Conservation (phyloP, 2,797 vertebrate species). For the Centropyge bicolor region DNA sequence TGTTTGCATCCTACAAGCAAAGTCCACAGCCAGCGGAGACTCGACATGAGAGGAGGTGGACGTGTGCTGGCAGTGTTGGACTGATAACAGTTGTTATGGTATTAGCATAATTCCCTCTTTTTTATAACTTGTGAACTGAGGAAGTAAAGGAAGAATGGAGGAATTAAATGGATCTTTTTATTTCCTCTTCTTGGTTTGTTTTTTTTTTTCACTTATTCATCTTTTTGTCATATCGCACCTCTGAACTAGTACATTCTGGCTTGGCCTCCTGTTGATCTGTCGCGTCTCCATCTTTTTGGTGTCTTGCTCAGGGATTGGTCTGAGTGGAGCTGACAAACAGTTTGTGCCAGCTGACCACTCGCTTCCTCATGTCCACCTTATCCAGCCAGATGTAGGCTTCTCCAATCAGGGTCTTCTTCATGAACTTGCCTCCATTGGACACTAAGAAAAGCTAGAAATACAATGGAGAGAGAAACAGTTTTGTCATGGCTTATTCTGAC, state of each 20-base stretch:
- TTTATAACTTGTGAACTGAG: constrained; percentile 37
- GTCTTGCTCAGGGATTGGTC: constrained; percentile 85
- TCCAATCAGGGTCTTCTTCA: constrained; percentile 99
- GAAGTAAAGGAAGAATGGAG: constrained; percentile 31
- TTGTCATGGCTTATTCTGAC: not conserved
- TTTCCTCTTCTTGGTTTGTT: constrained; percentile 4
- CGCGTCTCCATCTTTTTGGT: not conserved
- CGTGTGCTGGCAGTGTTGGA: constrained; percentile 79
- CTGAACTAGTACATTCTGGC: constrained; percentile 16
- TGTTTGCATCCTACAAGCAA: constrained; percentile 58
- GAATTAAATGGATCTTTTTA: constrained; percentile 35
- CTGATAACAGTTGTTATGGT: constrained; percentile 70
- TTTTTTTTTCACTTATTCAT: constrained; percentile 4
- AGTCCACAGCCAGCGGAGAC: constrained; percentile 51
- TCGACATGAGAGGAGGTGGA: constrained; percentile 48
- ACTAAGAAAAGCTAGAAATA: constrained; percentile 92
- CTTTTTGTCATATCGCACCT: constrained; percentile 20
- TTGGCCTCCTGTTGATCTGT: constrained; percentile 39
- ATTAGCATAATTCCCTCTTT: constrained; percentile 49
- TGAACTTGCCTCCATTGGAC: constrained; percentile 98
- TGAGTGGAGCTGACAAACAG: constrained; percentile 92
- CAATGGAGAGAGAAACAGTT: constrained; percentile 16
- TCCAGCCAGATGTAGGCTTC: constrained; percentile 99
- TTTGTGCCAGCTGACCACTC: constrained; percentile 99
- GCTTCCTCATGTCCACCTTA: constrained; percentile 98